Base-by-base conservation (phyloP, 2,797 vertebrate species). In the Acrossocheilus fasciatus region DNA sequence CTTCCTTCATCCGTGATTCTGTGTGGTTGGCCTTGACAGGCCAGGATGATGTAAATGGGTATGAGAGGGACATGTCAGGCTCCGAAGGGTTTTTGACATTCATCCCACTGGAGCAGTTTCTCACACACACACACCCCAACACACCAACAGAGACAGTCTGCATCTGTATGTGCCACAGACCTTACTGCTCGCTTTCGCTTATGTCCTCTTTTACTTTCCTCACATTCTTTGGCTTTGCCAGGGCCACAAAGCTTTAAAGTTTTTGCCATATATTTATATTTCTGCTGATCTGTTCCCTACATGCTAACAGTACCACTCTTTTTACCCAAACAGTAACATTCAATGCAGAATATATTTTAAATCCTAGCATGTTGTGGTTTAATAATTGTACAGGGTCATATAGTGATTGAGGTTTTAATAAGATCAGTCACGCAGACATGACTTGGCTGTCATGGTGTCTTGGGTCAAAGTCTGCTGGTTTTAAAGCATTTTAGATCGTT, bases 31-130 rank as follows among this genome's bases (percentile, higher is more conserved):
- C 59, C 90, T 69, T 36, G 86, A 66, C 62, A 66, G 26, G 62
- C 26, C 62, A 30, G 26, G 43, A 87, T 88, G 87, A 87, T 91
- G 86, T 85, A 50, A 77, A 89, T 70, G 83, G 83, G 81, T 23
- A 76, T 88, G 66, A 83, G 82, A 86, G 54, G 47, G 79, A 89
- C 59, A 85, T 92, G 92, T 90, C 86, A 66, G 76, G 89, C 81
- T 85, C 81, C 59, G 85, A 88, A 76, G 72, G n/a, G 70, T 89
- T 76, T 74, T 41, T 91, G 91, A 91, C 90, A 86, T 87, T 81
- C 43, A 83, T 82, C 82, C 70, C 85, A 85, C 59, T 79, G 45
- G 43, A 82, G 69, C n/a, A 75, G 86, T 81, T 83, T 66, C 45
- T 64, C 18, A 41, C 54, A 75, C 64, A 18, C 30, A 62, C 20